These are phyloP conservation scores for Pygocentrus nattereri DNA, from an alignment of 2,797 vertebrate genomes.

Conservation along the genomic window DNA sequence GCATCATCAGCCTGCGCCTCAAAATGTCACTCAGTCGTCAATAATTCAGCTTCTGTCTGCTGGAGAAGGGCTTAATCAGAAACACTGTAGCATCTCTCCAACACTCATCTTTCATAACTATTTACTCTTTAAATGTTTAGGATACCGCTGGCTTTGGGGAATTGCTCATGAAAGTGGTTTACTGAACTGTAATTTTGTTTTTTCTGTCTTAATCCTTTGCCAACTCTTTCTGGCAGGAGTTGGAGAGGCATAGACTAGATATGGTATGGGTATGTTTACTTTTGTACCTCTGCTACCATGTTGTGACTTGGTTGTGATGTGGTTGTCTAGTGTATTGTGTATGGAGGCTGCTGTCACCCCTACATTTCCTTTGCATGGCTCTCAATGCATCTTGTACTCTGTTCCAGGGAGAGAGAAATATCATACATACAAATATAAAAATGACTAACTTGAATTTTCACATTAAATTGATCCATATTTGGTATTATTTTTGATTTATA, in stretches of 20 bases:
- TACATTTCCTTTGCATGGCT: constrained; percentile 92
- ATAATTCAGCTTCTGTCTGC: constrained; percentile 26
- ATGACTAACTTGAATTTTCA: not conserved
- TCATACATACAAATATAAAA: constrained; percentile 18
- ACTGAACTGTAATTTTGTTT: constrained; percentile 66
- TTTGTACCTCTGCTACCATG: constrained; percentile 95
- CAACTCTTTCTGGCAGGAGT: constrained; percentile 99
- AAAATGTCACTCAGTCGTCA: not conserved
- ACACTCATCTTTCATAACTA: constrained; percentile 12
- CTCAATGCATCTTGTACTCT: constrained; percentile 82
- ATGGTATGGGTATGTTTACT: constrained; percentile 99
- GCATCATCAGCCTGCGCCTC: not conserved
- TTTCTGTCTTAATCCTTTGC: constrained; percentile 92
- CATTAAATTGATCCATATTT: not conserved
- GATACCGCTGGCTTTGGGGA: constrained; percentile 26
- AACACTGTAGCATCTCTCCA: not conserved
- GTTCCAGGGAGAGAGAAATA: constrained; percentile 45
- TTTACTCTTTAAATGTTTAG: constrained; percentile 26
- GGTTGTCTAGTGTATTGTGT: constrained; percentile 88
- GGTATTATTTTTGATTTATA: not conserved
- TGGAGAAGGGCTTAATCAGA: constrained; percentile 33
- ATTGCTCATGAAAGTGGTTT: constrained; percentile 62
- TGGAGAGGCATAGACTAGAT: constrained; percentile 99
- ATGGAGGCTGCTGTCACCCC: constrained; percentile 89
- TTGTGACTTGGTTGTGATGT: constrained; percentile 94